phyloP scores from a whole-genome alignment of 2,888 invertebrate genomes.

The Hipparchia sbordonii region DNA sequence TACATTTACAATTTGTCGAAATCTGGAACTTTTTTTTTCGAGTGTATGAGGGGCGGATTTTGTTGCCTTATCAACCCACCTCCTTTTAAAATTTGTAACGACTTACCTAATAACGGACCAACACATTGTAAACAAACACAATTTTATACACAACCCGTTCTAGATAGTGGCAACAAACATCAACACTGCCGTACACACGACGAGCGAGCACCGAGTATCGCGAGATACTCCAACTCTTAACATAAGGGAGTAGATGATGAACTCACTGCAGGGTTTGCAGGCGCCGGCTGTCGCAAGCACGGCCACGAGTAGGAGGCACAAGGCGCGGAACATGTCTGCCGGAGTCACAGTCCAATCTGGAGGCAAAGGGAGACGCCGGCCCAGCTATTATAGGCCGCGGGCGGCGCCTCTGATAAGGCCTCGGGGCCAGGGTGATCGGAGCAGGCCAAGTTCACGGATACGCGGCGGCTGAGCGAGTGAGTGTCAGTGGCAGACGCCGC shows the following conservation, averaged over 20 bases:
- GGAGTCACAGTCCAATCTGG: constrained; percentile 72
- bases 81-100: constrained; percentile 1
- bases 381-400: constrained; percentile 81
- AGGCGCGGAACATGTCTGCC: constrained; percentile 76
- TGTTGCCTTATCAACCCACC: too few relatives aligned
- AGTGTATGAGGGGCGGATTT: too few relatives aligned
- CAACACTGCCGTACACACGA: constrained; percentile 20
- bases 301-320: constrained; percentile 62
- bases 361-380: constrained; percentile 76
- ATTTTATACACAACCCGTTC: constrained; percentile 12
- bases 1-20: too few relatives aligned
- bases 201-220: neutral
- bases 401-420: constrained; percentile 77
- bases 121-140: constrained; percentile 20
- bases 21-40: too few relatives aligned
- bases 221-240: constrained; percentile 15
- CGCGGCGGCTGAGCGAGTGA: constrained; percentile 71
- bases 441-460: constrained; percentile 80
- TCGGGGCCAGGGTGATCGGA: constrained; percentile 75
- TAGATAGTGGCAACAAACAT: constrained; percentile 2
- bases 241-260: constrained; percentile 31
- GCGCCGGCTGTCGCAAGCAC: constrained; percentile 61
- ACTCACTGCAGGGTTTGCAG: constrained; percentile 79
- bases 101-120: constrained; percentile 13
- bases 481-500: constrained; percentile 53